Percentiles rank a stretch among this genome's conserved stretches.
These are phyloP conservation scores for Iphiclides podalirius DNA, from an alignment of 2,888 invertebrate genomes.

Conservation along the genomic window DNA sequence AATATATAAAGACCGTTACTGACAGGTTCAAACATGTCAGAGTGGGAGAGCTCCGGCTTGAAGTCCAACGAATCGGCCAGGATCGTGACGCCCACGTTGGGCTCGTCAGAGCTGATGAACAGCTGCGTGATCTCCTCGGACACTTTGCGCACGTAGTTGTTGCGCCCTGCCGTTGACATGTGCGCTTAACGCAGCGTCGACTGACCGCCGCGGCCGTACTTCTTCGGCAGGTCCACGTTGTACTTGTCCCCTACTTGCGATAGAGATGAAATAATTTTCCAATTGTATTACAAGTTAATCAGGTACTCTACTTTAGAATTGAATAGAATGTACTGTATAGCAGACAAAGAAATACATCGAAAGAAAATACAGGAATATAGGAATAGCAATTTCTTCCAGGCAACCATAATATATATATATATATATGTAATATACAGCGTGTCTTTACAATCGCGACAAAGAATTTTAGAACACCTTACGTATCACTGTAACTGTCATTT, in stretches of 20 bases:
- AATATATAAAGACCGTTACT: conserved; percentile 54
- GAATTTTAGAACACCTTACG: no score
- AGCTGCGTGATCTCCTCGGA: conserved; percentile 90
- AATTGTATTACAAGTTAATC: no score
- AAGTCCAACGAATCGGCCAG: conserved; percentile 99
- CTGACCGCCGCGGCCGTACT: conserved; percentile 99
- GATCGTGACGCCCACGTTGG: conserved; percentile 98
- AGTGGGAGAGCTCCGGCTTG: conserved; percentile 99
- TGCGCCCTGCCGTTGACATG: conserved; percentile 99
- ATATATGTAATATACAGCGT: no score
- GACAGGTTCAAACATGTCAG: conserved; percentile 99
- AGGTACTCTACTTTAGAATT: no score
- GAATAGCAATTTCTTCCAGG: no score
- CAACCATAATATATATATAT: no score
- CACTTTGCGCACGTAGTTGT: conserved; percentile 99
- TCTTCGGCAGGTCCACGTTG: conserved; percentile 98
- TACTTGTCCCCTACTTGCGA: conserved; percentile 94
- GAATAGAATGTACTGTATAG: no score
- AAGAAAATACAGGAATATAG: no score
- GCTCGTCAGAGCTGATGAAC: conserved; percentile 98
- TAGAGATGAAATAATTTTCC: background rate
- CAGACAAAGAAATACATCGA: no score
- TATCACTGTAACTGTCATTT: no score
- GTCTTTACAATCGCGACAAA: no score
- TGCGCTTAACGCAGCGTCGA: conserved; percentile 99